A percentile compares a stretch with the other conserved stretches of the same genome.
These are phyloP conservation scores for Buathra laborator DNA, from an alignment of 2,888 invertebrate species.

Conservation along the genomic window DNA sequence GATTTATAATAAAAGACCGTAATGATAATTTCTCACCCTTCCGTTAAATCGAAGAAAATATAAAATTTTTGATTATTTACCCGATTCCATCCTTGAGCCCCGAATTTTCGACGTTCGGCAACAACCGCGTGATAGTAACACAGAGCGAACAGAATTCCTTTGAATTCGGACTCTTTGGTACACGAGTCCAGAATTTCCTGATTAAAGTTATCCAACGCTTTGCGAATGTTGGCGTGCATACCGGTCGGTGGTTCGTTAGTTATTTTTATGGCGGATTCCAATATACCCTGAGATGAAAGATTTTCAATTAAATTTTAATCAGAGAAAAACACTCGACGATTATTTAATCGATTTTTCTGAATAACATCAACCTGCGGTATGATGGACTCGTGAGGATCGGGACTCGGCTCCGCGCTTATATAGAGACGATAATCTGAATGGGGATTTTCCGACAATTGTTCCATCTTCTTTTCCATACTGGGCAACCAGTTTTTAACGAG, in stretches of 20 bases:
- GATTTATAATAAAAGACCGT: not conserved
- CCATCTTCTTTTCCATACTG: constrained; percentile 95
- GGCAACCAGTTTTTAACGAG: constrained; percentile 96
- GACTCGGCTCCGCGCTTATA: constrained; percentile 95
- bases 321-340: not conserved
- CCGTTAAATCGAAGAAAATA: not conserved
- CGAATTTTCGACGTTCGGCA: constrained; percentile 96
- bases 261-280: constrained; percentile 97
- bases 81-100: constrained; percentile 97
- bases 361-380: constrained; percentile 86
- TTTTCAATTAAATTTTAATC: constrained; percentile 31
- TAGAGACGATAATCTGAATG: constrained; percentile 88
- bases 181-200: constrained; percentile 97
- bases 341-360: constrained; percentile 1
- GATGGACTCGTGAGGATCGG: constrained; percentile 88
- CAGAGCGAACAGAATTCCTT: constrained; percentile 94
- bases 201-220: constrained; percentile 95
- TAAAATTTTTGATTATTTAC: constrained; percentile 72
- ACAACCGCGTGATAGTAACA: constrained; percentile 98
- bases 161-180: constrained; percentile 97
- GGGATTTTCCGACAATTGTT: constrained; percentile 90
- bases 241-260: constrained; percentile 98
- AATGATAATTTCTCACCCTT: not conserved
- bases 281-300: constrained; percentile 91
- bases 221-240: constrained; percentile 97